Base-by-base conservation (phyloP, 2,888 invertebrate species). In the Temnothorax rugatulus region DNA sequence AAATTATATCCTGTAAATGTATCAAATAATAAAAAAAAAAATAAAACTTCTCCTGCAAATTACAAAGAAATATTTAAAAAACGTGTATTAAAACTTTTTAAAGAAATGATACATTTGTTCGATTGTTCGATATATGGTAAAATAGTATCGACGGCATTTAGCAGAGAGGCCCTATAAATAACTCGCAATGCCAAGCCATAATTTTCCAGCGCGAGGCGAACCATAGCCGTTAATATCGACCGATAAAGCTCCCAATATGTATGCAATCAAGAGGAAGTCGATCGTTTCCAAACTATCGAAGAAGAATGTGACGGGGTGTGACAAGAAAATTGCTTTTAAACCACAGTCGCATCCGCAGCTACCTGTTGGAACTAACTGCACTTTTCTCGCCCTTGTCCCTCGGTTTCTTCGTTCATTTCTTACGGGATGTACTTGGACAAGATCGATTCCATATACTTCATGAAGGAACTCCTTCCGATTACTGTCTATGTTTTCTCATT, bases 281-380 rank as follows among this genome's bases (percentile, higher is more conserved):
- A 81, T 81, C 74, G 74, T 81, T 64, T 73, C 79, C 38, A n/a
- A 81, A 81, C 75, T 77, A 84, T 73, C 77, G 79, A n/a, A 82
- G 75, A 77, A 88, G 86, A 89, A 87, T 86, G 86, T 83, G 90
- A 87, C 84, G 86, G 73, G 75, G 81, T 68, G 85, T 86, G 88
- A 89, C 86, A 87, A 86, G 87, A 87, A 87, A 88, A 91, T 90
- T 86, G 90, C 88, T 89, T 88, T 91, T 87, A 89, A 91, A 91
- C 89, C 88, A 87, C 86, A 85, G 87, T 90, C 85, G 86, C 87
- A 83, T 74, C 82, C 76, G 44, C 79, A 77, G 88, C 91, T 92
- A 92, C 92, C 91, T 92, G 91, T 92, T 92, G 92, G 89, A 91
- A 89, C 87, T 86, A 81, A 85, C 86, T 84, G 85, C 87, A 84